These are phyloP conservation scores for Ditula angustiorana DNA, from an alignment of 2,888 invertebrate species.

Conservation along the genomic window DNA sequence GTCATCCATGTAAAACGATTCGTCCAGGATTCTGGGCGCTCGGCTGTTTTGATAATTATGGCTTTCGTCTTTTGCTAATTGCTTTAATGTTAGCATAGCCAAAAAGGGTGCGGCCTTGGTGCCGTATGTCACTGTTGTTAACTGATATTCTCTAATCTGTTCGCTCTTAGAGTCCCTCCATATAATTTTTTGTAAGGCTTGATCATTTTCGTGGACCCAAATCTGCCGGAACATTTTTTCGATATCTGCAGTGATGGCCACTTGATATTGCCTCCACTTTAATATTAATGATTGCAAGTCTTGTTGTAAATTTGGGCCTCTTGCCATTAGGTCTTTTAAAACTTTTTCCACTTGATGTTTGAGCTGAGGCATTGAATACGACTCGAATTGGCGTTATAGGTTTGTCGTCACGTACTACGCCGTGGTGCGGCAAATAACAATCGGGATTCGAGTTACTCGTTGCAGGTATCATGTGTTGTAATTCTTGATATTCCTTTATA, in stretches of 20 bases:
- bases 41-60: not conserved
- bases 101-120: not conserved
- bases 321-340: conserved; percentile 30
- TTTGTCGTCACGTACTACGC: conserved; percentile 26
- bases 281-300: not conserved
- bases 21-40: conserved; percentile 15
- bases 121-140: not conserved
- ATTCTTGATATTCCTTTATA: conserved; percentile 37
- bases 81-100: conserved; percentile 21
- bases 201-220: not conserved
- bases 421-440: not conserved
- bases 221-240: not conserved
- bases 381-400: conserved; percentile 22
- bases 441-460: not conserved
- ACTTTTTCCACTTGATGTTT: conserved; percentile 10
- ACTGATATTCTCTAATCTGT: not conserved
- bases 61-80: conserved; percentile 8
- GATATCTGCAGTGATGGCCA: not conserved
- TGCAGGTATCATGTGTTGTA: conserved; percentile 39
- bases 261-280: conserved; percentile 1
- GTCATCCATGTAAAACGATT: conserved; percentile 36
- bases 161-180: not conserved
- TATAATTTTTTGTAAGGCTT: not conserved
- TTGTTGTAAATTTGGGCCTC: conserved; percentile 9
- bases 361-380: conserved; percentile 34